phyloP scores from a whole-genome alignment of 2,113 vertebrate species.

The Platysternon megacephalum region DNA sequence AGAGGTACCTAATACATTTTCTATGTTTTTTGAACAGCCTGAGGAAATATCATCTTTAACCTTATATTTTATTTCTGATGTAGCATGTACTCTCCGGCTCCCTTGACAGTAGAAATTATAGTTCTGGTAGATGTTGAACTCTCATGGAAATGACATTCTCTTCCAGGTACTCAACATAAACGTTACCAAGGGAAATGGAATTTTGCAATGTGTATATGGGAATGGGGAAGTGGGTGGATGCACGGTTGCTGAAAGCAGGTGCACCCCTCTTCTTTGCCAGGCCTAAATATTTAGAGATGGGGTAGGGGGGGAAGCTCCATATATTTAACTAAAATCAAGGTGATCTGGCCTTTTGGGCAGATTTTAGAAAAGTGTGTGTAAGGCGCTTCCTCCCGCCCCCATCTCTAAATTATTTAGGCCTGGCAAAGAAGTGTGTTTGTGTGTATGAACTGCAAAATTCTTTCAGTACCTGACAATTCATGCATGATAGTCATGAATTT shows the following conservation, averaged over 20 bases:
- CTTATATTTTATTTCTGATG: constrained; percentile 41
- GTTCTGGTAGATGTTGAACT: constrained; percentile 30
- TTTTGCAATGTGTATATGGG: not conserved
- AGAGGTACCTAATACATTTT: constrained; percentile 4
- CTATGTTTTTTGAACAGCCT: constrained; percentile 4
- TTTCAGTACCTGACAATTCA: not conserved
- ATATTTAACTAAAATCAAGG: not conserved
- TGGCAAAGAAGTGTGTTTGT: too few species aligned
- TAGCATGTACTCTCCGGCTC: not conserved
- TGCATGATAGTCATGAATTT: rapidly evolving
- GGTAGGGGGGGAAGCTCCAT: not conserved
- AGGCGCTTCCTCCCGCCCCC: too few species aligned
- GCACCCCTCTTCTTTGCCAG: not conserved
- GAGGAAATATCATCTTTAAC: constrained; percentile 29
- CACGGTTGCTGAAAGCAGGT: not conserved
- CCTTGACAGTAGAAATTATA: constrained; percentile 54
- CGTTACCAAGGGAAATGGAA: constrained; percentile 16
- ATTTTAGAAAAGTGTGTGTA: not conserved
- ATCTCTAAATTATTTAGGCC: too few species aligned
- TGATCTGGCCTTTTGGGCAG: not conserved
- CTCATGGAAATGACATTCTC: constrained; percentile 42
- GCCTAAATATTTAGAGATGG: not conserved
- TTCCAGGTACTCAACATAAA: constrained; percentile 20
- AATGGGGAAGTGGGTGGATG: not conserved
- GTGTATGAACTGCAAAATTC: not conserved